Conservation (phyloP, 2,888 invertebrate species). For the Hydrotaea cyrtoneurina region DNA sequence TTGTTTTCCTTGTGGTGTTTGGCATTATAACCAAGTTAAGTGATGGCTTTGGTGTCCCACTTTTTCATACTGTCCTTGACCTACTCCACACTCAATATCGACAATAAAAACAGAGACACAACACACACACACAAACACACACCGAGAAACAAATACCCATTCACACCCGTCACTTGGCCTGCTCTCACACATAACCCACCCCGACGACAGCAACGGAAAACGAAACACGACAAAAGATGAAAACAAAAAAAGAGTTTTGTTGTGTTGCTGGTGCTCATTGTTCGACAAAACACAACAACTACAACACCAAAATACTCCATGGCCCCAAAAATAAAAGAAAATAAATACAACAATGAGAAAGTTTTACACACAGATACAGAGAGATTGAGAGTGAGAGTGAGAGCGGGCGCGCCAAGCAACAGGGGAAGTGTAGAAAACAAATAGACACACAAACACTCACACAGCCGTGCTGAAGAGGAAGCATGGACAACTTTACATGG, state of each 20-base stretch:
- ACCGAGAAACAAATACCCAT: conserved; percentile 11
- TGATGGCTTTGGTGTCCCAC: conserved; percentile 76
- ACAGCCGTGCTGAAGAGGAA: not conserved
- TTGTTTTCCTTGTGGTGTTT: not conserved
- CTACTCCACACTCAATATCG: conserved; percentile 80
- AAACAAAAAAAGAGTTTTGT: not conserved
- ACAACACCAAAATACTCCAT: no score
- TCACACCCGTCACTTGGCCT: not conserved
- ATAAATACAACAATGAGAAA: not conserved
- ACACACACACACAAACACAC: conserved; percentile 46
- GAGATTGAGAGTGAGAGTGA: no score
- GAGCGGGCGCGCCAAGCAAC: no score
- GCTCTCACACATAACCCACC: not conserved
- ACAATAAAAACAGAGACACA: conserved; percentile 55
- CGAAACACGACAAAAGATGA: not conserved
- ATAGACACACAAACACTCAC: no score
- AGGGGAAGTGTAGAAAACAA: no score
- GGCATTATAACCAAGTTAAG: conserved; percentile 52
- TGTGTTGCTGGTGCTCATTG: not conserved
- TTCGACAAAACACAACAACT: not conserved
- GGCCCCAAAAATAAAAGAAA: not conserved
- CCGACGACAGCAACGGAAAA: not conserved
- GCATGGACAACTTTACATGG: not conserved
- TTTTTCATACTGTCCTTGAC: conserved; percentile 81
- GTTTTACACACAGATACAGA: not conserved